Conservation (phyloP, 2,888 invertebrate species). For the Furcula furcula region DNA sequence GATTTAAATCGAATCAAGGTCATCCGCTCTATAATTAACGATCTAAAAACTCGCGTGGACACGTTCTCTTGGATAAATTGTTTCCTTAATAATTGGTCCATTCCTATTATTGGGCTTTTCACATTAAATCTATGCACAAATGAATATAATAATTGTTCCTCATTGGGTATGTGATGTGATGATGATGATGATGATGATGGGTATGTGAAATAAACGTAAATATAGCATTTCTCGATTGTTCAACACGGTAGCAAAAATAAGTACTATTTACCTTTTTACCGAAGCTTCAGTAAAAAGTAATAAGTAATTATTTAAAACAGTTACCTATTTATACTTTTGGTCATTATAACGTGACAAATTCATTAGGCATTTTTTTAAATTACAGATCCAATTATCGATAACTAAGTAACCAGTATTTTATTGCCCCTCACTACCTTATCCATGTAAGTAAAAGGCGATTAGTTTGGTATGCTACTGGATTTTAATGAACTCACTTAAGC, state of each 20-base stretch:
- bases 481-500: slow-evolving; percentile 11
- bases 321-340: too few relatives aligned
- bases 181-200: too few relatives aligned
- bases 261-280: background rate
- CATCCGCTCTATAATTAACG: slow-evolving; percentile 24
- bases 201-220: too few relatives aligned
- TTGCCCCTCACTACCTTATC: slow-evolving; percentile 5
- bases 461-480: slow-evolving; percentile 5
- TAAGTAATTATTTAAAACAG: too few relatives aligned
- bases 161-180: background rate
- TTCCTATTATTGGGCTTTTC: slow-evolving; percentile 10
- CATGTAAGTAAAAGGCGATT: slow-evolving; percentile 9
- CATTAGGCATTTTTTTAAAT: too few relatives aligned
- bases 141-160: slow-evolving; percentile 15
- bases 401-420: too few relatives aligned
- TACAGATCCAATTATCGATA: too few relatives aligned
- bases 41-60: slow-evolving; percentile 25
- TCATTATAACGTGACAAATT: too few relatives aligned
- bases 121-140: slow-evolving; percentile 10
- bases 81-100: slow-evolving; percentile 11
- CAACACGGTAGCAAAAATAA: background rate
- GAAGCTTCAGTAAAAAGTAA: too few relatives aligned
- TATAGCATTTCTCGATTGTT: background rate
- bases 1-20: slow-evolving; percentile 24
- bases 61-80: slow-evolving; percentile 26